Evolutionary conservation across 2,113 vertebrate genomes (phyloP).

Genomic region (Psilopsiagon aurifrons): DNA sequence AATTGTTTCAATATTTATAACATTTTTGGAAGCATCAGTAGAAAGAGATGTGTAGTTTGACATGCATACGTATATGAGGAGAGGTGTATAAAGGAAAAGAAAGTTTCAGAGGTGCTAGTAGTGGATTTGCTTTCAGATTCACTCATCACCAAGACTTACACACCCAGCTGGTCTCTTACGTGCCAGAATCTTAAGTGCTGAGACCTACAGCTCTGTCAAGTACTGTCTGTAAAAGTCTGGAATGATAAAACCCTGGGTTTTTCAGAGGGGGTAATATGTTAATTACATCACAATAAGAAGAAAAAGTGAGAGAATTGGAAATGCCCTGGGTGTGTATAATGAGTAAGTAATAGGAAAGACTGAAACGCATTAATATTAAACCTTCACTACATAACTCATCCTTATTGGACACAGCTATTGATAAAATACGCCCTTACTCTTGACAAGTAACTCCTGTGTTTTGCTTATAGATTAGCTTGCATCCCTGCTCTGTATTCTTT

Average conservation of each 20-base stretch:
- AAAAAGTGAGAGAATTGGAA: conserved; percentile 33
- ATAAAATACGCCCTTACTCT: conserved; percentile 78
- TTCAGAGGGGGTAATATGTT: conserved; percentile 41
- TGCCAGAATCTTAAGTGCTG: background rate
- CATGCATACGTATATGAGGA: background rate
- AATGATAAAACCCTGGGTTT: background rate
- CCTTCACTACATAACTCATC: conserved; percentile 71
- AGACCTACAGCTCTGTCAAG: background rate
- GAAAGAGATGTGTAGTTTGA: background rate
- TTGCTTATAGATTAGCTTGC: conserved; percentile 78
- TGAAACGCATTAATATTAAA: conserved; percentile 74
- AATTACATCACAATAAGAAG: conserved; percentile 55
- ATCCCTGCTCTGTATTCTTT: conserved; percentile 79
- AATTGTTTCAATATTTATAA: background rate
- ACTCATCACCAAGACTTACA: background rate
- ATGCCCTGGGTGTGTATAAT: background rate
- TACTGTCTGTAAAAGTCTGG: background rate
- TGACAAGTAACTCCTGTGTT: conserved; percentile 78
- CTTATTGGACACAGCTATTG: conserved; percentile 80
- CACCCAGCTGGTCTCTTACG: background rate
- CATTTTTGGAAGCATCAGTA: background rate
- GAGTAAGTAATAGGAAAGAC: conserved; percentile 25
- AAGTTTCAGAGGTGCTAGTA: background rate
- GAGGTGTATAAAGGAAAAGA: background rate
- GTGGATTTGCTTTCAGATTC: background rate